Percentiles rank a stretch among this genome's conserved stretches.
Evolutionary conservation across 1,140 invertebrate species (phyloP).

Genomic region (Brachionus sp.): DNA sequence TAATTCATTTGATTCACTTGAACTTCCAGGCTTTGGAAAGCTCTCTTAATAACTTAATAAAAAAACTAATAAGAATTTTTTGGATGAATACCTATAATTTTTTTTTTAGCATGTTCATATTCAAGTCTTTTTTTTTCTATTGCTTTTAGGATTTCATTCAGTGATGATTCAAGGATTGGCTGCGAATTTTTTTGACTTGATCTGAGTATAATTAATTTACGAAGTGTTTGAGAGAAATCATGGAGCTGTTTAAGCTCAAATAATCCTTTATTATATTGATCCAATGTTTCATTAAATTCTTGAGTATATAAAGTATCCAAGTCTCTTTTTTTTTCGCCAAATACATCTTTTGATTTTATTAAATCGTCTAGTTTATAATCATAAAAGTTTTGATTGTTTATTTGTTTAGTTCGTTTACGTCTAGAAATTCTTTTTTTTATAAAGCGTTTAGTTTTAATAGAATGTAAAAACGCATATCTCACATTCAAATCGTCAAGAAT

Average conservation of each 20-base stretch:
- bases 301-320: not conserved
- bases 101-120: constrained; percentile 6
- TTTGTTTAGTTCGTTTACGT: not conserved
- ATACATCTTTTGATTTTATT: not conserved
- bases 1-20: not conserved
- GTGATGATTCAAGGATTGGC: not conserved
- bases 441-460: constrained; percentile 12
- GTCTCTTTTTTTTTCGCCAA: not conserved
- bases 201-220: not conserved
- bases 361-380: not conserved
- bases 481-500: not conserved
- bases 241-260: constrained; percentile 5
- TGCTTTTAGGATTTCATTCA: not conserved
- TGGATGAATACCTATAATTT: not conserved
- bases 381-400: constrained; percentile 20
- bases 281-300: not conserved
- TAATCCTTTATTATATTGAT: not conserved
- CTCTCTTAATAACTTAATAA: not conserved
- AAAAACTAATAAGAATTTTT: not conserved
- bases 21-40: not conserved
- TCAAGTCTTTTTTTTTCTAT: not conserved
- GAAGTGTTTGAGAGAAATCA: not conserved
- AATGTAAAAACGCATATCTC: not conserved
- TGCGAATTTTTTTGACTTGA: not conserved
- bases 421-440: constrained; percentile 5